phyloP scores from a whole-genome alignment of 2,797 vertebrate species.

The Tapera naevia region DNA sequence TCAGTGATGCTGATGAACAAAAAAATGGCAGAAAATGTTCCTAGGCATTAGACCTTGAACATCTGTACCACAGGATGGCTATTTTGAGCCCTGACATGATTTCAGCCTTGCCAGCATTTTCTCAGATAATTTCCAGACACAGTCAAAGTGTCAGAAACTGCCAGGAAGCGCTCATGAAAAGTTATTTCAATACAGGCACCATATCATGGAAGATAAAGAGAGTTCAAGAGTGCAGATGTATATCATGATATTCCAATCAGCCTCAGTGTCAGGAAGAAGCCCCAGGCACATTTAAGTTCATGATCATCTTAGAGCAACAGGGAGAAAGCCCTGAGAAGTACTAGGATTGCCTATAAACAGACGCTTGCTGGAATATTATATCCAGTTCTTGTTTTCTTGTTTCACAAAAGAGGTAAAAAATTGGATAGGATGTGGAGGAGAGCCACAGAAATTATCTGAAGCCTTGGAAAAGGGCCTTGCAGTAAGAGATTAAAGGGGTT shows the following conservation, averaged over 20 bases:
- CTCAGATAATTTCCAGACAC: neutral
- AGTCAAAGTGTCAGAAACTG: neutral
- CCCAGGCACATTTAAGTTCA: neutral
- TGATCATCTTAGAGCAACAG: neutral
- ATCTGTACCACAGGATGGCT: fast-evolving
- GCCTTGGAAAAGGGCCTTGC: slow-evolving; percentile 9
- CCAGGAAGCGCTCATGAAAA: neutral
- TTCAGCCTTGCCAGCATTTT: neutral
- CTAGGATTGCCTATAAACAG: neutral
- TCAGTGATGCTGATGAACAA: neutral
- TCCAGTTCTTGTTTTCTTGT: neutral
- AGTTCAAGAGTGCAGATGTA: neutral
- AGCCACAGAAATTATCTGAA: neutral
- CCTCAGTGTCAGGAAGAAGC: neutral
- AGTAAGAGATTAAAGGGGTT: slow-evolving; percentile 25
- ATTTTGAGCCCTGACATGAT: neutral
- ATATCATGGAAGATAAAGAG: neutral
- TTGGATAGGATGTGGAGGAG: neutral
- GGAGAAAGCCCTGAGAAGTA: neutral
- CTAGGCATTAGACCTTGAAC: neutral
- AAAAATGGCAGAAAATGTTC: neutral
- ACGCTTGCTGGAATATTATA: neutral
- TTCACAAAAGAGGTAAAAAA: neutral
- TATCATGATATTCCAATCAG: neutral
- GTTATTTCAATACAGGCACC: neutral